phyloP scores from a whole-genome alignment of 2,888 invertebrate species.

The Hololepta plana region DNA sequence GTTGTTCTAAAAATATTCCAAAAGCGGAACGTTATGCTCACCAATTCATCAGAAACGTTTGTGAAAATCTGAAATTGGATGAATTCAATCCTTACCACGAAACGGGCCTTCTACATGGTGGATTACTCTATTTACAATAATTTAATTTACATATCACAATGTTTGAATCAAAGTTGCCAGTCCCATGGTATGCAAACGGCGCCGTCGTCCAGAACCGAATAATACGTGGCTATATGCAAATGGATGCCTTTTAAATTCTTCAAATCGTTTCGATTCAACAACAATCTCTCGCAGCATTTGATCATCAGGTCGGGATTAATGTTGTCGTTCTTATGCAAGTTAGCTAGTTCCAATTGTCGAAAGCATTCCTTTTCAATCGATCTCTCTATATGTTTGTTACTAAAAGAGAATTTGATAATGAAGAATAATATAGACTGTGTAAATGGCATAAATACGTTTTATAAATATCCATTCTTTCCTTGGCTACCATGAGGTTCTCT shows the following conservation, averaged over 20 bases:
- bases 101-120: too few species aligned
- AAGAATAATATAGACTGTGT: conserved; percentile 5
- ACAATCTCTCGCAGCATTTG: conserved; percentile 54
- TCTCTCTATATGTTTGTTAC: conserved; percentile 65
- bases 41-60: too few species aligned
- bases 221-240: conserved; percentile 75
- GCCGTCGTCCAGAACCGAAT: conserved; percentile 79
- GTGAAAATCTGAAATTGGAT: too few species aligned
- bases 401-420: too few species aligned
- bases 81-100: too few species aligned
- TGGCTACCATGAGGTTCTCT: conserved; percentile 58
- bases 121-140: too few species aligned
- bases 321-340: conserved; percentile 78
- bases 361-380: conserved; percentile 50
- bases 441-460: conserved; percentile 44
- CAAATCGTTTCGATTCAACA: conserved; percentile 32
- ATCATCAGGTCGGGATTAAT: conserved; percentile 85
- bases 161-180: conserved; percentile 50
- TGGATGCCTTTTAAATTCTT: conserved; percentile 43
- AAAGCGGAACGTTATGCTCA: too few species aligned
- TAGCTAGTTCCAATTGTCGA: conserved; percentile 44
- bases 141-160: conserved; percentile 5
- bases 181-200: conserved; percentile 89
- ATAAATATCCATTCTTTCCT: conserved; percentile 50
- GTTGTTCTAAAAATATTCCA: too few species aligned